Evolutionary conservation across 2,113 vertebrate genomes (phyloP), one percentile per base, ranked within the genome.

Genomic region (Riparia riparia): DNA sequence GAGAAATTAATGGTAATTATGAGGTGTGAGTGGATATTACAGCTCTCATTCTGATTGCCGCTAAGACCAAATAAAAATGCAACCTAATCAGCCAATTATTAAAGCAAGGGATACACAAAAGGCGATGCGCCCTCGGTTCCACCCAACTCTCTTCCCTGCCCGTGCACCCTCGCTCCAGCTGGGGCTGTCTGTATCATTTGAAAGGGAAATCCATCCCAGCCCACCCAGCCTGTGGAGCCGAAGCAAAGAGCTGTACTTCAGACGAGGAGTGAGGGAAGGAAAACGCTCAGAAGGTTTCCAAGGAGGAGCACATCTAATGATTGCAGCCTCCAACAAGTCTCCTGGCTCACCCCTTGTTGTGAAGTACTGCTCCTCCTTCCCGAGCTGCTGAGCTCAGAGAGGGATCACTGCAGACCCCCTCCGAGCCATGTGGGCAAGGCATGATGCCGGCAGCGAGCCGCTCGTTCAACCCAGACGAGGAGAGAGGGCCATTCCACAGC

Each of bases 1-100:
- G 71, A 94, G 86, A 95, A 97, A 98, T 98, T 98, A 98, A 96
- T 69, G 92, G 81, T 93, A 98, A 98, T 98, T 98, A 98, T 29
- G 86, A 98, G 96, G 97, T 95, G 94, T 54, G 95, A 96, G 95
- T 94, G 94, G 95, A 63, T 97, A 95, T 96, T 95, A 83, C 96
- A 93, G 88, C 94, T 96, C 96, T 97, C 96, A 71, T 92, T 96
- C 95, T 96, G 98, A 97, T 95, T 97, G 97, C 94, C 84, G 65
- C 66, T 57, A 88, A 97, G 98, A 95, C 96, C 96, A 97, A 97
- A 97, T 95, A 97, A 94, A 98, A 98, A 97, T 54, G 88, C 84
- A 95, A 96, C 51, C 49, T 96, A 96, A 98, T 97, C 97, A 97
- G 95, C 79, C 88, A 31, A 96, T 98, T 98, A 98, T 97, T 97